Evolutionary conservation across 2,888 invertebrate species (phyloP), one percentile per base, ranked within the genome.

Genomic region (Hedychridium roseum): DNA sequence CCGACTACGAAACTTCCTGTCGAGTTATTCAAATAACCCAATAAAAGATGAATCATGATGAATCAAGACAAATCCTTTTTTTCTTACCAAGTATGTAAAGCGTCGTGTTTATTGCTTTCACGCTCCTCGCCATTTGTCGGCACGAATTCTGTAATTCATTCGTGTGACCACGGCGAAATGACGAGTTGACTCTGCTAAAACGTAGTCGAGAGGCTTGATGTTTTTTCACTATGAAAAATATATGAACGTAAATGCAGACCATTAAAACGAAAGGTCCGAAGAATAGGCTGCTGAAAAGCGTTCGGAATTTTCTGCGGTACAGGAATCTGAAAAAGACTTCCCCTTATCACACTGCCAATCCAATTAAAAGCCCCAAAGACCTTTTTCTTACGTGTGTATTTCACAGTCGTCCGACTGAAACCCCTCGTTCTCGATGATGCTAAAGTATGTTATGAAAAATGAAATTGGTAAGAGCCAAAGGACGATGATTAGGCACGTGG

Each of bases 41-140:
- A 31, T 11, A 31, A 31, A 31, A 31, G 5, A 31, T 23, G 23
- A 9, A 23, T 6, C 5, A 23, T 23, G 23, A 23, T 23, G 23
- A 23, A 23, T 23, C 5, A 14, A 23, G 11, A 9, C 15, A 7
- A 27, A 27, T 32, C 26, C 15, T 43, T 5, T 27, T 9, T 11
- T 16, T 12, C 42, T 34, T 30, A 65, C 86, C 86, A 20, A 87
- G 77, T 54, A 88, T 87, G 37, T 86, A 76, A 21, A 86, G 74
- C 0, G 87, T 87, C 1, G 87, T 87, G 59, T 82, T 79, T 28
- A 87, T 80, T 4, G 86, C 86, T 68, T 85, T 84, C 43, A 82
- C 76, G 53, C 81, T 83, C 12, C 80, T 78, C 47, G 80, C 79
- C 66, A 81, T 74, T 56, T 79, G 76, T n/a, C 62, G 68, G 5